Evolutionary conservation across 2,797 vertebrate species (phyloP), one percentile per base, ranked within the genome.

Genomic region (Thaleichthys pacificus): DNA sequence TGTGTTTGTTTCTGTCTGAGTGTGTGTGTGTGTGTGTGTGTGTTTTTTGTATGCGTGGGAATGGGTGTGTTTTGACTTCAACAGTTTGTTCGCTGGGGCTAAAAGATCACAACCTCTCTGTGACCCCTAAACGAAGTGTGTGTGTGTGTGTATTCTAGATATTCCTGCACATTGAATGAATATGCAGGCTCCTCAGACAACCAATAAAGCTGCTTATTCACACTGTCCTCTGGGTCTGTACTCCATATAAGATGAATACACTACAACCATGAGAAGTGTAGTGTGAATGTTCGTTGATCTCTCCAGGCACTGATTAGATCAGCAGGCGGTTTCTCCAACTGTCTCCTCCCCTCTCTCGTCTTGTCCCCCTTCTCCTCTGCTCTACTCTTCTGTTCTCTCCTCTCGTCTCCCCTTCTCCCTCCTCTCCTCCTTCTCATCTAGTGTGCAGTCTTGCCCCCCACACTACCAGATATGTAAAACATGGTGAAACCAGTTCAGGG

Each of bases 41-140:
- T n/a, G n/a, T n/a, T n/a, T 24, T 61, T 47, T 61, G 38, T 62
- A 32, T 26, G 49, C 57, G 49, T 24, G 57, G 56, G 24, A 54
- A 35, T 5, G 61, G 22, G 21, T 56, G 26, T 71, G 49, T 63
- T 62, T 32, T 15, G 70, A 32, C 70, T 15, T n/a, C 47, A 17
- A 22, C n/a, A 61, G 47, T 63, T 17, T 51, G 61, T 63, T 24
- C 15, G 28, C 26, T 11, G 63, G 26, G 65, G 66, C 66, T 60
- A 56, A 77, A 72, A 76, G 68, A 61, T 66, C 15, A 35, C 49
- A 65, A 61, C 74, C 66, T 77, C 76, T 74, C 64, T 49, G 21
- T 74, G 68, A 74, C 68, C 71, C 32, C 61, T 47, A 66, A 38
- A 66, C 61, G 68, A 73, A 49, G 4, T 15, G 42, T 15, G 63